These are phyloP conservation scores for Chorisops tibialis DNA, from an alignment of 2,888 invertebrate genomes.

Conservation along the genomic window DNA sequence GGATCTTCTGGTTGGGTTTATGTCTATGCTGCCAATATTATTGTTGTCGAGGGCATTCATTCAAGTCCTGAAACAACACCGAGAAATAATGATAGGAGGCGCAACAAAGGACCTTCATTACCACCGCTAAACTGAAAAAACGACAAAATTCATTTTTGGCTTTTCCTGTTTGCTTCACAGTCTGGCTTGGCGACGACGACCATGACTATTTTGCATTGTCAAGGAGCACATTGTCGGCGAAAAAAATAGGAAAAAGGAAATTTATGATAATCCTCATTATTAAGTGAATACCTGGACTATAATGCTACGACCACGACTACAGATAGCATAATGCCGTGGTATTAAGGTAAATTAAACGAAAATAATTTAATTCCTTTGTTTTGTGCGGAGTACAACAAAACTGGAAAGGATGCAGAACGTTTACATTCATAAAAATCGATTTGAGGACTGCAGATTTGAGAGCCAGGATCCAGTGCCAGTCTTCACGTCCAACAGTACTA, in stretches of 20 bases:
- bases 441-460: background rate
- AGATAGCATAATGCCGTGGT: background rate
- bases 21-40: background rate
- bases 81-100: conserved; percentile 27
- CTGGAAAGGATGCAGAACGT: background rate
- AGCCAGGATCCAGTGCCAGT: conserved; percentile 3
- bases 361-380: conserved; percentile 18
- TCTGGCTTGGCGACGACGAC: background rate
- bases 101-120: conserved; percentile 21
- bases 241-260: too few species aligned
- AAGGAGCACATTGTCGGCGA: too few species aligned
- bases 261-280: too few species aligned
- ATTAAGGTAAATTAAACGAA: background rate
- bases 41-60: conserved; percentile 21
- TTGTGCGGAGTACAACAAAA: background rate
- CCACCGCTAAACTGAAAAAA: background rate
- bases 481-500: conserved; percentile 6
- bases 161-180: background rate
- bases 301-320: too few species aligned
- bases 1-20: background rate
- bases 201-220: background rate
- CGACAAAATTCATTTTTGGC: background rate
- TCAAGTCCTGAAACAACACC: conserved; percentile 26
- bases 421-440: conserved; percentile 6
- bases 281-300: too few species aligned